Evolutionary conservation across 2,797 vertebrate species (phyloP), one percentile per base, ranked within the genome.

Genomic region (Crotalus adamanteus): DNA sequence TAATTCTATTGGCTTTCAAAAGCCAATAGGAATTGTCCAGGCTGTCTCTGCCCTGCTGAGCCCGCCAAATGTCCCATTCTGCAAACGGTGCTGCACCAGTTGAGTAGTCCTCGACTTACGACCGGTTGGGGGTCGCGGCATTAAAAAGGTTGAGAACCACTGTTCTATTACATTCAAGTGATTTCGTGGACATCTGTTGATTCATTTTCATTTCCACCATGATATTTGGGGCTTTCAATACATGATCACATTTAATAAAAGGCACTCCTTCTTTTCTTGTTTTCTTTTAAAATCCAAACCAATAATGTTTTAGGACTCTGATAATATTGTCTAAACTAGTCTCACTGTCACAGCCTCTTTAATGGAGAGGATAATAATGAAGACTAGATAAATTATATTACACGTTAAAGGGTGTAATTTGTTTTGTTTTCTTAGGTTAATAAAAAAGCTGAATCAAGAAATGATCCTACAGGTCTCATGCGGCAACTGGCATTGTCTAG

Each of bases 401-500:
- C 94, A 78, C 93, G 86, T 53, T 42, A 25, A 63, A 90, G 56
- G 6, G 22, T 51, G 22, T n/a, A 16, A 56, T 90, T 37, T 92
- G 7, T 89, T 86, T 90, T 86, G 3, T 26, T 86, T 11, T 57
- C 57, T 93, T 92, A 99, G 99, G 97, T 97, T 99, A 97, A 98
- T 99, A 94, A 99, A 99, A 96, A 98, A 99, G 92, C 96, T 99
- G 95, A 99, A 98, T 96, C 99, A 99, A 93, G 98, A 99, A 96
- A 98, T 96, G 5, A 99, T 99, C 96, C 98, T 99, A 92, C 99
- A 99, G 97, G 98, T 99, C 91, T 99, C 99, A 97, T 99, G 99
- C 97, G 99, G 99, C 94, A 99, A 98, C 95, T 98, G 99, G 97
- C 99, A 99, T 97, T 99, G 99, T 96, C 98, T 99, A 94, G 99